Base-by-base conservation (phyloP, 2,113 vertebrate genomes). In the Proterorhinus semilunaris region DNA sequence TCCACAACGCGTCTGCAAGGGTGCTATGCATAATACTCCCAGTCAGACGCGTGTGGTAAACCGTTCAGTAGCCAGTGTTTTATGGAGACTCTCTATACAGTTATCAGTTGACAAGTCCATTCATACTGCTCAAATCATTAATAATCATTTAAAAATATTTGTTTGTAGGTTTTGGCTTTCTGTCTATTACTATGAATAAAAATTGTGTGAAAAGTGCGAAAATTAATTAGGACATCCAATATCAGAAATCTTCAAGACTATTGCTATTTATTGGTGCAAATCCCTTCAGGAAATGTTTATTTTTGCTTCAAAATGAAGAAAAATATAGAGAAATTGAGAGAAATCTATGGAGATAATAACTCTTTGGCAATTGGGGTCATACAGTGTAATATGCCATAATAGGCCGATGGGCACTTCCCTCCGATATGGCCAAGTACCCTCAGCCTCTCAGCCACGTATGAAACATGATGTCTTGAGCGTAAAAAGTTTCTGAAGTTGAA, bases 401-500 rank as follows among this genome's bases (percentile, higher is more conserved):
- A 36, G 27, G 27, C 27, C 4, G 21, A 36, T 36, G 27, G 27
- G 27, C 2, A 3, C 4, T 36, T 36, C 27, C 27, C 27, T 36
- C 27, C 27, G 27, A 36, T 36, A 36, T 36, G 27, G 2, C 27
- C 27, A 11, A 13, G 11, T 51, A 13, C 27, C 12, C 2, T 51
- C 49, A 51, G 49, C 7, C 36, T 8, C 36, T 36, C 11, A 50
- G 9, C n/a, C 3, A 51, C 61, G 36, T 53, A 27, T 11, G 11
- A 36, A 8, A 7, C 2, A 54, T 21, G 48, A 59, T 27, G 4
- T 15, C 52, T 42, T 45, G 61, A 50, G 15, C 0, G 6, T 16
- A 47, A 62, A 54, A 11, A 50, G 7, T 50, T 68, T 62, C 16
- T 27, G 73, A 87, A 88, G 76, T 83, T 80, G 65, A 82, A 86